Conservation (phyloP, 2,888 invertebrate species). For the Spilosoma lubricipeda region DNA sequence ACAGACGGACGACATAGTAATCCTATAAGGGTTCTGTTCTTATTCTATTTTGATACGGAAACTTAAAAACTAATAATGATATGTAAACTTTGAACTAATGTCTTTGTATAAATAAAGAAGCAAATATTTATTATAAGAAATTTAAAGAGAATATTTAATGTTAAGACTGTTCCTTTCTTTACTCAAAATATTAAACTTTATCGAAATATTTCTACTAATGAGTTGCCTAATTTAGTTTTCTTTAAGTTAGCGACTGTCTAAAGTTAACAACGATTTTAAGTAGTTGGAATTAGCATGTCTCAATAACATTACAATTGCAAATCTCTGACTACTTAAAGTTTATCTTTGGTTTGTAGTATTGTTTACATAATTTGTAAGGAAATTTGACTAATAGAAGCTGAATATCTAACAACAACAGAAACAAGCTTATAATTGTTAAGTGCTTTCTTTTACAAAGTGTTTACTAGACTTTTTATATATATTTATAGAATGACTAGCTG, state of each 20-base stretch:
- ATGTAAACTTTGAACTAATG: no score
- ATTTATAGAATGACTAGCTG: no score
- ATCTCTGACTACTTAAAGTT: slow-evolving; percentile 10
- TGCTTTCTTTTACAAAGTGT: no score
- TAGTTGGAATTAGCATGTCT: neutral
- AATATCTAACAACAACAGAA: neutral
- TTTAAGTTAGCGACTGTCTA: neutral
- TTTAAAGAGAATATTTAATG: no score
- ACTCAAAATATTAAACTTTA: neutral
- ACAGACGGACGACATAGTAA: no score
- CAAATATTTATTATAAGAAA: no score
- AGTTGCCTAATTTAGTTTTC: neutral
- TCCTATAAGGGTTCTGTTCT: no score
- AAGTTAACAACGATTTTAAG: slow-evolving; percentile 6
- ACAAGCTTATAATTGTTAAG: neutral
- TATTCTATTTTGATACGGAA: no score
- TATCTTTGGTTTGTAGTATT: neutral
- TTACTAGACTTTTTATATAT: no score
- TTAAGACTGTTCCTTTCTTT: neutral
- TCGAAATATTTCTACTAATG: neutral
- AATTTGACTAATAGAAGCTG: neutral
- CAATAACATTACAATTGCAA: slow-evolving; percentile 18
- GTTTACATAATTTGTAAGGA: slow-evolving; percentile 5
- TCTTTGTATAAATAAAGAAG: no score
- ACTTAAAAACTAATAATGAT: no score